phyloP scores from a whole-genome alignment of 2,797 vertebrate species.

The Leptoclinus maculatus region DNA sequence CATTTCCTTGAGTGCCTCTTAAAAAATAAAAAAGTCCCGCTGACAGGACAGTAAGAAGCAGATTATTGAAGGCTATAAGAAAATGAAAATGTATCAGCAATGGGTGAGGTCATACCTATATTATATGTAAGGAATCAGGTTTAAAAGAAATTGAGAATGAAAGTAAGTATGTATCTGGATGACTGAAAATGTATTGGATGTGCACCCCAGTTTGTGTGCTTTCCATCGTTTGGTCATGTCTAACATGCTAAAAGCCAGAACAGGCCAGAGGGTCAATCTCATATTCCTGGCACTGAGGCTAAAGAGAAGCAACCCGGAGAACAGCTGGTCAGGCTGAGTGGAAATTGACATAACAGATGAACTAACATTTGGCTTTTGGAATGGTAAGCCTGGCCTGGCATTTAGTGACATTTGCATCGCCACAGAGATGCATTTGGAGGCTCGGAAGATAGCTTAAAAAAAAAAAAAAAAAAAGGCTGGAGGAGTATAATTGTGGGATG shows the following conservation, averaged over 20 bases:
- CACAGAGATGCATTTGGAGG: constrained; percentile 63
- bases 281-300: constrained; percentile 57
- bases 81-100: background rate
- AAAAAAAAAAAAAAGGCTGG: background rate
- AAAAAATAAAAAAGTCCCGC: background rate
- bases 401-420: constrained; percentile 84
- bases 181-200: background rate
- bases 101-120: background rate
- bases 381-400: constrained; percentile 75
- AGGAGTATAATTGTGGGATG: constrained; percentile 52
- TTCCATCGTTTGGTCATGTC: constrained; percentile 5
- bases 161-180: background rate
- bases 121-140: fast-evolving
- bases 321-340: constrained; percentile 65
- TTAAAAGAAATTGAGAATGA: background rate
- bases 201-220: background rate
- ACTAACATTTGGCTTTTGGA: constrained; percentile 82
- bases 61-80: background rate
- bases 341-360: constrained; percentile 73
- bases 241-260: constrained; percentile 35
- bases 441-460: constrained; percentile 16
- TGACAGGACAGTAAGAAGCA: constrained; percentile 19
- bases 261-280: constrained; percentile 40
- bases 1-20: constrained; percentile 28
- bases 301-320: constrained; percentile 47